phyloP scores from a whole-genome alignment of 2,888 invertebrate genomes.

The Osmoderma eremita region DNA sequence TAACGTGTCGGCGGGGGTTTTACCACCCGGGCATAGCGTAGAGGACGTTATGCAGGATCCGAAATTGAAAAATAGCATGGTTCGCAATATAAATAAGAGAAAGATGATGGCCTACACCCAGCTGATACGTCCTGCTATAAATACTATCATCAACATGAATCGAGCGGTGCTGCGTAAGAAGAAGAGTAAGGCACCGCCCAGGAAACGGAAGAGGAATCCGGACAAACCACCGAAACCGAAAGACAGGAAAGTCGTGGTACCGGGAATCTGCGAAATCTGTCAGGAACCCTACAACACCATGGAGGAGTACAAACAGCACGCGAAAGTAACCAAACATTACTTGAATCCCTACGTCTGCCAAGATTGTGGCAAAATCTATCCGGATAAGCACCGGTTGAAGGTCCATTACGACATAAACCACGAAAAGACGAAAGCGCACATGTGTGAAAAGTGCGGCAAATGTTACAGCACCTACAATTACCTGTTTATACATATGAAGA shows the following conservation, averaged over 20 bases:
- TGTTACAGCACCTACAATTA: slow-evolving; percentile 27
- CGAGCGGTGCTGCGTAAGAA: neutral
- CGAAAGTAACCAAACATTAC: slow-evolving; percentile 33
- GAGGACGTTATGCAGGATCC: neutral
- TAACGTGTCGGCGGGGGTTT: slow-evolving; percentile 4
- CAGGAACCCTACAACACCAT: slow-evolving; percentile 17
- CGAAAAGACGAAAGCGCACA: slow-evolving; percentile 21
- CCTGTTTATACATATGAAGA: slow-evolving; percentile 22
- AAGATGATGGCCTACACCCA: slow-evolving; percentile 13
- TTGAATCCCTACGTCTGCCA: slow-evolving; percentile 41
- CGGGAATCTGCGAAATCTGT: slow-evolving; percentile 31
- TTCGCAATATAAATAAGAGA: slow-evolving; percentile 16
- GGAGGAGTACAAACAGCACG: slow-evolving; percentile 33
- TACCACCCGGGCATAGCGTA: slow-evolving; percentile 2
- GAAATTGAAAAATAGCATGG: neutral
- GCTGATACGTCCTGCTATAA: slow-evolving; percentile 14
- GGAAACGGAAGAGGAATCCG: slow-evolving; percentile 3
- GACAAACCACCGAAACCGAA: slow-evolving; percentile 10
- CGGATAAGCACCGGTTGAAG: slow-evolving; percentile 34
- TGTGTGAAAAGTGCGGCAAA: slow-evolving; percentile 38
- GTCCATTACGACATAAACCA: slow-evolving; percentile 40
- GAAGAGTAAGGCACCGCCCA: slow-evolving; percentile 10
- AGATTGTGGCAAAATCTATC: slow-evolving; percentile 39
- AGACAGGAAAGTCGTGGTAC: slow-evolving; percentile 9
- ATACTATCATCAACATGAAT: neutral